These are phyloP conservation scores for Lamellibrachia columna DNA, from an alignment of 2,888 invertebrate genomes.

Conservation along the genomic window DNA sequence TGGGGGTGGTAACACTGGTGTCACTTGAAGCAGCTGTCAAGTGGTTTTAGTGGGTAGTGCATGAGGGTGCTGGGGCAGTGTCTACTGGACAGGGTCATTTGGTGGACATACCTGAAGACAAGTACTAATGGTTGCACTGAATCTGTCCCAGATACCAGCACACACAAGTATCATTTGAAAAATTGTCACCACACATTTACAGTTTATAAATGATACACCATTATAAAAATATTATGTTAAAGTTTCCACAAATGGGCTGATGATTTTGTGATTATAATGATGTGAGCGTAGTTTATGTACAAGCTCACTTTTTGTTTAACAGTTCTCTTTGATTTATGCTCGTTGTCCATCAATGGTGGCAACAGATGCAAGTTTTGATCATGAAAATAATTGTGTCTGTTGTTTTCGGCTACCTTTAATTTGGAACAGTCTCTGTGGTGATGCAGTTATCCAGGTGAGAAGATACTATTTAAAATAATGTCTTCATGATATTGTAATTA, in stretches of 20 bases:
- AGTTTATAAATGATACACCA: not conserved
- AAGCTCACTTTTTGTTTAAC: too few species aligned
- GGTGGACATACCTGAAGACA: not conserved
- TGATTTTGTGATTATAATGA: too few species aligned
- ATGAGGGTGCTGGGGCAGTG: not conserved
- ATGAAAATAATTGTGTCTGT: too few species aligned
- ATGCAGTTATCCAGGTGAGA: not conserved
- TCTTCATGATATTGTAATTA: not conserved
- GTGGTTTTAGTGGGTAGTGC: not conserved
- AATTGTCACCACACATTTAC: not conserved
- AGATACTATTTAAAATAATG: not conserved
- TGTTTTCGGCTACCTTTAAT: too few species aligned
- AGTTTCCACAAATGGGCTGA: too few species aligned
- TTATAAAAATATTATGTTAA: too few species aligned
- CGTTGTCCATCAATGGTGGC: not conserved
- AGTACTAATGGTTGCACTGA: not conserved
- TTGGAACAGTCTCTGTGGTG: too few species aligned
- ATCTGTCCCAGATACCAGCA: not conserved
- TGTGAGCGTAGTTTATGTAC: too few species aligned
- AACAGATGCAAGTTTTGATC: not conserved
- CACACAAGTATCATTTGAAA: not conserved
- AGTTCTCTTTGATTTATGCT: too few species aligned
- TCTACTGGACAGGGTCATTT: not conserved
- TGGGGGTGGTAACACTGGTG: not conserved
- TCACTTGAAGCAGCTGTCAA: conserved; percentile 10